These are phyloP conservation scores for Drepana arcuata DNA, from an alignment of 1,140 invertebrate species.

Conservation along the genomic window DNA sequence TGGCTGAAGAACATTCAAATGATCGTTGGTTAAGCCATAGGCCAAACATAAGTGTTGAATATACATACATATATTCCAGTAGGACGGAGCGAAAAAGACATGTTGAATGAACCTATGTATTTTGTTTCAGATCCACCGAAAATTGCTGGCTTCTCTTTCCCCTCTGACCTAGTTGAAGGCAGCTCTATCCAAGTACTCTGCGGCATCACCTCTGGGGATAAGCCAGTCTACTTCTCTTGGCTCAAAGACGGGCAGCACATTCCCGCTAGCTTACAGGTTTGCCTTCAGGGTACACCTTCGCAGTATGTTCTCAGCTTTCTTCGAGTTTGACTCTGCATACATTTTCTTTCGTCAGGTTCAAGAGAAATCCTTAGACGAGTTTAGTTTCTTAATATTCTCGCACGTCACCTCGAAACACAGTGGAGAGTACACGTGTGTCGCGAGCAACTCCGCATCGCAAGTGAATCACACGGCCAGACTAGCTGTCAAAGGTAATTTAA, in stretches of 20 bases:
- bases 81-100: no score
- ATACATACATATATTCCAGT: no score
- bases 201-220: constrained; percentile 91
- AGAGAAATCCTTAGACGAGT: constrained; percentile 79
- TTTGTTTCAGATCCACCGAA: constrained; percentile 77
- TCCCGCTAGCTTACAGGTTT: constrained; percentile 76
- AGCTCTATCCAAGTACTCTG: constrained; percentile 91
- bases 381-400: constrained; percentile 82
- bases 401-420: constrained; percentile 84
- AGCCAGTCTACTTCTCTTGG: constrained; percentile 90
- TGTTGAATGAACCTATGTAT: no score
- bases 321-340: no score
- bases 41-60: no score
- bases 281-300: no score
- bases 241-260: constrained; percentile 85
- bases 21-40: no score
- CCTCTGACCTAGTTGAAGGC: constrained; percentile 85
- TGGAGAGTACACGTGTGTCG: constrained; percentile 90
- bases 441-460: constrained; percentile 85
- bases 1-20: no score
- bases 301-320: no score
- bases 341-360: constrained; percentile 70
- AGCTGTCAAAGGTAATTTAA: constrained; percentile 88
- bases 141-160: constrained; percentile 86
- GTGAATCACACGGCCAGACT: constrained; percentile 87